These are phyloP conservation scores for Akabosia matsudoensis DNA, from an alignment of 1,140 invertebrate genomes.

Conservation along the genomic window DNA sequence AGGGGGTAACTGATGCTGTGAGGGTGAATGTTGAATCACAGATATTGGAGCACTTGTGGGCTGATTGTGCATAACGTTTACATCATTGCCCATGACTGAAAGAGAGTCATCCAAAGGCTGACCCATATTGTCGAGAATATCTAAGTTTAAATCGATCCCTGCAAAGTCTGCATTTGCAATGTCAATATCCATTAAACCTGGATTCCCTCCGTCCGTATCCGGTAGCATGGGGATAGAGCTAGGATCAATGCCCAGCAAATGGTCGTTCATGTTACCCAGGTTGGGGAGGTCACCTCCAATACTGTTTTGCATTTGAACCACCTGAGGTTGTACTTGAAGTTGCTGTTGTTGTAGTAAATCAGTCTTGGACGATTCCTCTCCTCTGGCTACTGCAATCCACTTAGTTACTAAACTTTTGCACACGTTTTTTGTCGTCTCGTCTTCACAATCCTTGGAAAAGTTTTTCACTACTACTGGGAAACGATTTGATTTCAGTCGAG, in stretches of 20 bases:
- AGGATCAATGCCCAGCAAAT: neutral
- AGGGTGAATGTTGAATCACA: neutral
- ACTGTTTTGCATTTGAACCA: neutral
- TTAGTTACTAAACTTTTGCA: conserved; percentile 80
- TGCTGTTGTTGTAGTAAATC: conserved; percentile 12
- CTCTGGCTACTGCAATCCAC: conserved; percentile 82
- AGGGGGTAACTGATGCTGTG: neutral
- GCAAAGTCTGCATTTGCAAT: neutral
- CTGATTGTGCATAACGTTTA: neutral
- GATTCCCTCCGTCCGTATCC: neutral
- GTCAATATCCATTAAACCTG: neutral
- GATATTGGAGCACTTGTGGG: neutral
- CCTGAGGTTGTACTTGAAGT: too few relatives aligned
- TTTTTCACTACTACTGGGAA: conserved; percentile 87
- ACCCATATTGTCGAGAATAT: neutral
- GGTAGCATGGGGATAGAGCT: neutral
- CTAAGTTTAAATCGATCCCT: neutral
- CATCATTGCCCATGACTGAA: neutral
- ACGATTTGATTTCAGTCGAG: conserved; percentile 82
- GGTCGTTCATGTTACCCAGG: neutral
- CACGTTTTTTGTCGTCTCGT: conserved; percentile 68
- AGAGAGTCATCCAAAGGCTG: neutral
- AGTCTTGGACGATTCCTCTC: conserved; percentile 34
- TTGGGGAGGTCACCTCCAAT: neutral
- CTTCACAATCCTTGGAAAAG: conserved; percentile 73